These are phyloP conservation scores for Barypeithes pellucidus DNA, from an alignment of 2,888 invertebrate genomes.

Conservation along the genomic window DNA sequence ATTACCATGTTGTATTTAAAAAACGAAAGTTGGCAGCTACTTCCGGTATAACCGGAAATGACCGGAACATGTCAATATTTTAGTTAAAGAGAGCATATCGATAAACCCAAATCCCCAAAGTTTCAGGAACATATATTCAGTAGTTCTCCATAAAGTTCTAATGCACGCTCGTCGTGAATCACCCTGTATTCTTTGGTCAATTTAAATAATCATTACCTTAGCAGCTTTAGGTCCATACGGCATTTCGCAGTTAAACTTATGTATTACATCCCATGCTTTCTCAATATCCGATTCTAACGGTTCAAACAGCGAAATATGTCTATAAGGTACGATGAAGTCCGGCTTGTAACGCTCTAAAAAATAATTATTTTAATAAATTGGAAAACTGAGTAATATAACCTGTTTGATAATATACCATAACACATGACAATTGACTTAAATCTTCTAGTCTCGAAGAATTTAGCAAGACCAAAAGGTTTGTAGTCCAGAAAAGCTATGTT, in stretches of 20 bases:
- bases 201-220: constrained; percentile 18
- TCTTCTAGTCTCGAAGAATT: constrained; percentile 55
- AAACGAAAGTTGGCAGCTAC: no score
- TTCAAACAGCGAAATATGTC: constrained; percentile 51
- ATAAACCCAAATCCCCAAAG: no score
- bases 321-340: constrained; percentile 39
- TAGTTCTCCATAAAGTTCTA: no score
- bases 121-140: no score
- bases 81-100: no score
- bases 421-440: constrained; percentile 51
- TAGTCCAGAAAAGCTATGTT: constrained; percentile 56
- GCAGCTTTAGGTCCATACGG: constrained; percentile 43
- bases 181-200: no score
- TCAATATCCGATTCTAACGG: constrained; percentile 52
- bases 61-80: no score
- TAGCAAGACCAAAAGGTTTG: constrained; percentile 54
- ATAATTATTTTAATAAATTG: constrained; percentile 26
- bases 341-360: constrained; percentile 44
- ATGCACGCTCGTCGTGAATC: no score
- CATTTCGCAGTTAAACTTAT: constrained; percentile 49
- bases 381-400: neutral
- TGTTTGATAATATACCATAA: constrained; percentile 45
- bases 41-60: no score
- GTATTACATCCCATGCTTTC: constrained; percentile 49
- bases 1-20: no score